Evolutionary conservation across 2,113 vertebrate species (phyloP), one percentile per base, ranked within the genome.

Genomic region (Oncorhynchus gorbuscha): DNA sequence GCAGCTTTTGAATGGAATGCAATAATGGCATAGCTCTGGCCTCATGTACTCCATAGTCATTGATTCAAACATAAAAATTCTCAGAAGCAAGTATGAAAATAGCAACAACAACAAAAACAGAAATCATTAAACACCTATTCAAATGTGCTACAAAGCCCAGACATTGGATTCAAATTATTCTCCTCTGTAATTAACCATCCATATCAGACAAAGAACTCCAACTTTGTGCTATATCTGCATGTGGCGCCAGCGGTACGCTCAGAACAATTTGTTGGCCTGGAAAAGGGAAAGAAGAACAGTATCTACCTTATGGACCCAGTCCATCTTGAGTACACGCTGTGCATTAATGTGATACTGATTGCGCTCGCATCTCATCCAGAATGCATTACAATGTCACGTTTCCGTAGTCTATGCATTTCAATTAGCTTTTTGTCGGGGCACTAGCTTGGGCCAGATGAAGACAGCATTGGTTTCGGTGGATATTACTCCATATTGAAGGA

Each of bases 331-430:
- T 45, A 45, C 45, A 3, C 4, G 72, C 13, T n/a, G 39, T 71
- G 69, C 45, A 58, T 20, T 58, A 51, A 72, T 72, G 49, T 7
- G 13, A 55, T 55, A 28, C 45, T 14, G 22, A 64, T n/a, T 22
- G 61, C 22, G 4, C 61, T 64, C 48, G 9, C 48, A 26, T 14
- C 48, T 72, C 70, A 72, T 55, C 49, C 49, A 30, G 13, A 72
- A 72, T 26, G 51, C 48, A 51, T 2, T 55, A 12, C 51, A 48
- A 26, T 55, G n/a, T n/a, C 3, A 28, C 18, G 45, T 72, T 71
- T 72, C 22, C 22, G 45, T 48, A 55, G 70, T 51, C 70, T 12
- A 49, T 72, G 70, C 22, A 72, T 72, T 72, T 72, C 70, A 72
- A 72, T 55, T 24, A 22, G 45, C 22, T 48, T 71, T 71, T 45